Conservation (phyloP, 2,888 invertebrate genomes). For the Drosophila pseudotalamancana region DNA sequence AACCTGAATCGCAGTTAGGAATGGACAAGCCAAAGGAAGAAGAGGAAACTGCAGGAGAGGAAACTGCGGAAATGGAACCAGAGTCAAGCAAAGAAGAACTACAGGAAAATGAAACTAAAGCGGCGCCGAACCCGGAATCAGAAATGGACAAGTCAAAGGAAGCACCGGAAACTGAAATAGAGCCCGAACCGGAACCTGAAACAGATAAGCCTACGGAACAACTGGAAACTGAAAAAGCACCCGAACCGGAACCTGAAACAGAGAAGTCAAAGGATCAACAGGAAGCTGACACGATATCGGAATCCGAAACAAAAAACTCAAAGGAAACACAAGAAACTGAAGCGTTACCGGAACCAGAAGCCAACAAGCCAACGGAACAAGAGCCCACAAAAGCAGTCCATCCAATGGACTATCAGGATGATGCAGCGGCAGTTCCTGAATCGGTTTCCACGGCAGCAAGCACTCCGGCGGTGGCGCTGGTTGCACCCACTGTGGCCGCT, state of each 20-base stretch:
- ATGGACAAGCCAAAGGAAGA: neutral
- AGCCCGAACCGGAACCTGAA: neutral
- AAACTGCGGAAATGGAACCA: neutral
- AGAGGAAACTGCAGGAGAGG: neutral
- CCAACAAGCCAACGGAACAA: neutral
- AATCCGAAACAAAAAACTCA: neutral
- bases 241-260: neutral
- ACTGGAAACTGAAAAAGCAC: neutral
- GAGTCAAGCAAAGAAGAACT: neutral
- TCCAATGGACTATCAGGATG: constrained; percentile 42
- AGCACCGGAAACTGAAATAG: neutral
- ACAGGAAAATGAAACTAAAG: neutral
- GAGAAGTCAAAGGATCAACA: neutral
- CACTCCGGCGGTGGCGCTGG: too few species aligned
- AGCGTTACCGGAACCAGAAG: neutral
- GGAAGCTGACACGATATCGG: neutral
- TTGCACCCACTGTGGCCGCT: neutral
- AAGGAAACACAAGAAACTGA: neutral
- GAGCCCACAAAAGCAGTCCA: neutral
- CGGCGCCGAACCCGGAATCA: neutral
- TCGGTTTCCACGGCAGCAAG: neutral
- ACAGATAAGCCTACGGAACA: neutral
- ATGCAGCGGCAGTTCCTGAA: constrained; percentile 6
- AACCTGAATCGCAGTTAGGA: neutral
- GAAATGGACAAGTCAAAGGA: neutral